Evolutionary conservation across 2,797 vertebrate genomes (phyloP), one percentile per base, ranked within the genome.

Genomic region (Dryobates pubescens): DNA sequence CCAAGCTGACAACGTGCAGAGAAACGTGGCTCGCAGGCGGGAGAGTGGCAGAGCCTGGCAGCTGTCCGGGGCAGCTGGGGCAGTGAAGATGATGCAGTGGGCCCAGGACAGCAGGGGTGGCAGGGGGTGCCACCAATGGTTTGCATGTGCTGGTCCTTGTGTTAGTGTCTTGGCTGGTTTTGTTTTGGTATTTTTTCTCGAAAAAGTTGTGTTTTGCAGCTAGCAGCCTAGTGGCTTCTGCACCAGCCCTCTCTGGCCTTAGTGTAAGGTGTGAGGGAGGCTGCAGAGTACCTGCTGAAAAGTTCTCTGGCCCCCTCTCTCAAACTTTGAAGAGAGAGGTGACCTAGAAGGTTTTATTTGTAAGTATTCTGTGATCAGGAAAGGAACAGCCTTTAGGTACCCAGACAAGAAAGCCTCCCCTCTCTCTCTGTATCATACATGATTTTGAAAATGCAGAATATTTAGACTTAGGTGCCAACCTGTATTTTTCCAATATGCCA

Each of bases 21-120:
- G 23, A 7, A 38, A 3, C 3, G 27, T 14, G 43, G 26, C 49
- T 64, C 2, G 1, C n/a, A 2, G 41, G 2, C 7, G 45, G 23
- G 6, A 43, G 54, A 53, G n/a, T 51, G 49, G 12, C 49, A 51
- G 49, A 51, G 24, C 26, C 26, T 54, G 27, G 53, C 53, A 54
- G 53, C 26, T 29, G 49, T 15, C 26, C 7, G 26, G 14, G 23
- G 23, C 49, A 51, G 49, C 49, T 51, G 54, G 47, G 74, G 32
- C 0, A 3, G 23, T 0, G 0, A 17, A 72, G 29, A 3, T 41
- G 70, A 36, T 1, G 7, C 0, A 27, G 2, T 32, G 72, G 29
- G 64, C n/a, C 12, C 61, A 0, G 67, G 3, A 15, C n/a, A 6
- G n/a, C 17, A 30, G n/a, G n/a, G 54, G 3, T 71, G 43, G 32